Base-by-base conservation (phyloP, 1,140 invertebrate genomes). In the Drosophila prosaltans region DNA sequence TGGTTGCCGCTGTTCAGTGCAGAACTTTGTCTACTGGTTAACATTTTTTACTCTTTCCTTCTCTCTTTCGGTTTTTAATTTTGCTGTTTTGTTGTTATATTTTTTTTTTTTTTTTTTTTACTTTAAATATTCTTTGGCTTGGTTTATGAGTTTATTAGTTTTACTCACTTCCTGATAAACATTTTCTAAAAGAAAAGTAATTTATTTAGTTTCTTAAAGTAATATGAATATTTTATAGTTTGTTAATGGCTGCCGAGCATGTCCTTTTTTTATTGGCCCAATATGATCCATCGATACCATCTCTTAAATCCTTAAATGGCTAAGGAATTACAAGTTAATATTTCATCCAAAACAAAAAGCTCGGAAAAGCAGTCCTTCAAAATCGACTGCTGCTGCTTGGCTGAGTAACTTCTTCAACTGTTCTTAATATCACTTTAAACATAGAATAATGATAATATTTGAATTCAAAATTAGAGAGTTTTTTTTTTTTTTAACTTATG, bases 11-110 rank as follows among this genome's bases (percentile, higher is more conserved):
- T 76, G 63, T 74, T 60, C 41, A 76, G 65, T 43, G 43, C 54
- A 39, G 51, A 76, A 76, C 73, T 76, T 76, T 76, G 75, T 76
- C 72, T 76, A 76, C 60, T 66, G 57, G 65, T 69, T 75, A 74
- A 57, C 72, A 55, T 76, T 36, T 36, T 36, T 36, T 36, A 36
- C 32, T 36, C 32, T 7, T 36, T 36, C 32, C 6, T 5, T 36
- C 28, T 4, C 28, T 30, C 32, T 36, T 36, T 36, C 6, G 32
- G 32, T 36, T 16, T 30, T 55, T 30, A 21, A 55, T 55, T 9
- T 59, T 3, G 32, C 6, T 61, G 10, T 51, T 39, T 48, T 51
- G 2, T 9, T 32, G 43, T 26, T 59, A 32, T 43, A 28, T 41
- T 8, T 11, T 30, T 11, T 16, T n/a, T 26, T 57, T 32, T 58